Percentiles rank a stretch among this genome's conserved stretches.
Evolutionary conservation across 2,888 invertebrate species (phyloP).

Genomic region (Dioctria rufipes): DNA sequence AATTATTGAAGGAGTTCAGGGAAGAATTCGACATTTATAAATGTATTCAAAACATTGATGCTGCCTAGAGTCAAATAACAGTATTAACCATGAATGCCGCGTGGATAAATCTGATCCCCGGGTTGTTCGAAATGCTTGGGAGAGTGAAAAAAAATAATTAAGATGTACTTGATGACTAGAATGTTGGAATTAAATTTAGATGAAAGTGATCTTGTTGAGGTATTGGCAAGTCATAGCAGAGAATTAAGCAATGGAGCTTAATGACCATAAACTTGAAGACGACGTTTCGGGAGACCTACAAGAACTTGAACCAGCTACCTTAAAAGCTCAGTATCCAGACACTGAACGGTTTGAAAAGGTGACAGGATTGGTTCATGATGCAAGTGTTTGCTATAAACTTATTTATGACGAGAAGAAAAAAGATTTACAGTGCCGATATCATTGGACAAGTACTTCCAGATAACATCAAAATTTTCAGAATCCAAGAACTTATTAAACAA

Average conservation of each 20-base stretch:
- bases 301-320: neutral
- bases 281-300: conserved; percentile 7
- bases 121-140: neutral
- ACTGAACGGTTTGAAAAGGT: no score
- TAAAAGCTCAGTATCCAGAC: no score
- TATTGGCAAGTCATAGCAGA: neutral
- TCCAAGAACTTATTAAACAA: no score
- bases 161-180: neutral
- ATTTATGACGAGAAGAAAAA: conserved; percentile 1
- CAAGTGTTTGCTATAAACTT: neutral
- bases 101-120: neutral
- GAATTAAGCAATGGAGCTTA: neutral
- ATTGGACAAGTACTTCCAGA: no score
- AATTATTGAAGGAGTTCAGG: neutral
- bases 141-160: neutral
- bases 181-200: conserved; percentile 1
- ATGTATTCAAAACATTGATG: no score
- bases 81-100: neutral
- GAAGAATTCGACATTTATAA: no score
- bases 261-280: neutral
- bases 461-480: no score
- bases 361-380: neutral
- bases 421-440: neutral
- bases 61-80: neutral
- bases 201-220: neutral